These are phyloP conservation scores for Trichogramma dendrolimi DNA, from an alignment of 2,888 invertebrate genomes.

Conservation along the genomic window DNA sequence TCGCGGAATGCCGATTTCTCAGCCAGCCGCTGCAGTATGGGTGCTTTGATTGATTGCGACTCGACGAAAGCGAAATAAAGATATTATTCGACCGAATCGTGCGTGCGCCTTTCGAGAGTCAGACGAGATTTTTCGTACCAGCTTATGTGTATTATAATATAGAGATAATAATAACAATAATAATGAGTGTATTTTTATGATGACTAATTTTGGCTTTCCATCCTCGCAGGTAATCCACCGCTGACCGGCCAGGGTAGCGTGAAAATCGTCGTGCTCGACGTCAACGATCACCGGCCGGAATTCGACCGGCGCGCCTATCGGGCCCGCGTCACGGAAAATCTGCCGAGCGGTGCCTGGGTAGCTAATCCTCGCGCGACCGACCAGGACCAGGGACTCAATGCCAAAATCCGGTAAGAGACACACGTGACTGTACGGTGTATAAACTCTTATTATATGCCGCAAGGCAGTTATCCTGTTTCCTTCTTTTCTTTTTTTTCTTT, in stretches of 20 bases:
- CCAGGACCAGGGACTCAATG: constrained; percentile 78
- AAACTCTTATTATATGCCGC: no score
- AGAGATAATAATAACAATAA: no score
- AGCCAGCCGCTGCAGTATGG: background rate
- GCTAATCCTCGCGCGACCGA: constrained; percentile 76
- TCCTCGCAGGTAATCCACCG: constrained; percentile 77
- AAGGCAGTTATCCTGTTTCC: no score
- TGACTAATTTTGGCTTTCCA: background rate
- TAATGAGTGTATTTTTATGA: no score
- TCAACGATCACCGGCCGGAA: constrained; percentile 88
- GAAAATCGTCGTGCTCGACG: constrained; percentile 84
- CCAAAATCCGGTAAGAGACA: constrained; percentile 66
- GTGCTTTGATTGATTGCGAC: no score
- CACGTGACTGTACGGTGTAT: no score
- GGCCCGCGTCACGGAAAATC: constrained; percentile 77
- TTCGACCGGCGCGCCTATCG: constrained; percentile 79
- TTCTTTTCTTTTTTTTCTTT: no score
- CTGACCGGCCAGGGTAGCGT: constrained; percentile 90
- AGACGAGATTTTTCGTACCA: no score
- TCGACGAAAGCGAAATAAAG: no score
- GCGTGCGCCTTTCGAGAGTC: no score
- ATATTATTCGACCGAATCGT: no score
- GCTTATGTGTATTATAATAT: no score
- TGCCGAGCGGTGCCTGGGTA: constrained; percentile 72
- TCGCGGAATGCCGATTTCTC: constrained; percentile 29